Conservation (phyloP, 1,140 invertebrate species). For the Lethrus apterus region DNA sequence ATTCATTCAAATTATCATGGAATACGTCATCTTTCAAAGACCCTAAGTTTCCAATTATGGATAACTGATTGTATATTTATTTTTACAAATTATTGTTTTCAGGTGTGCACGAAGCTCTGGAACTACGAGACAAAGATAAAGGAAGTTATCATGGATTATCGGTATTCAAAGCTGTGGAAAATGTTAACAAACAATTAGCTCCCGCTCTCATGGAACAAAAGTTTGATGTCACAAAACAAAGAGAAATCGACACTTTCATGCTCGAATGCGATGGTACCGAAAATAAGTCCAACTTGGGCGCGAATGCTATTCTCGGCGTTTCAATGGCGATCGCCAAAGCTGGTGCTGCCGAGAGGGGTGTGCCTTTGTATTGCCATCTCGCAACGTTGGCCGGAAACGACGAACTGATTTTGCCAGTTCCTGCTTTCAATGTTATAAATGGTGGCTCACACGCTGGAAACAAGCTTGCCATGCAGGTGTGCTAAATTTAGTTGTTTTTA, state of each 20-base stretch:
- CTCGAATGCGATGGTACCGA: constrained; percentile 90
- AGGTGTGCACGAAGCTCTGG: constrained; percentile 91
- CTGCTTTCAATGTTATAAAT: constrained; percentile 99
- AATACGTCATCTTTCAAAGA: too few relatives aligned
- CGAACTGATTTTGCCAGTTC: constrained; percentile 88
- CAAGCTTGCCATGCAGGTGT: constrained; percentile 98
- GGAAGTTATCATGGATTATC: constrained; percentile 90
- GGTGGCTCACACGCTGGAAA: constrained; percentile 98
- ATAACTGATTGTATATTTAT: too few relatives aligned
- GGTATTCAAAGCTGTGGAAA: constrained; percentile 85
- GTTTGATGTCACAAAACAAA: constrained; percentile 85
- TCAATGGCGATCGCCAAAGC: constrained; percentile 95
- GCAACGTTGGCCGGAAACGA: constrained; percentile 89
- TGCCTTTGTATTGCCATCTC: constrained; percentile 85
- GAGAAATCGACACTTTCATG: constrained; percentile 89
- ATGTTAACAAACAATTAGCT: constrained; percentile 83
- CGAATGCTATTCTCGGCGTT: constrained; percentile 96
- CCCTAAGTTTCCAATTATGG: too few relatives aligned
- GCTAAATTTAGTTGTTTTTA: constrained; percentile 46
- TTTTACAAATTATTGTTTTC: neutral
- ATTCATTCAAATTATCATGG: too few relatives aligned
- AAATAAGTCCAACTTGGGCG: constrained; percentile 93
- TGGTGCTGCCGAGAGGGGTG: constrained; percentile 87
- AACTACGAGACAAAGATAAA: constrained; percentile 89
- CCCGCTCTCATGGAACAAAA: constrained; percentile 76